Percentiles rank a stretch among this genome's conserved stretches.
Evolutionary conservation across 2,113 vertebrate genomes (phyloP).

Genomic region (Ceyx cyanopectus): DNA sequence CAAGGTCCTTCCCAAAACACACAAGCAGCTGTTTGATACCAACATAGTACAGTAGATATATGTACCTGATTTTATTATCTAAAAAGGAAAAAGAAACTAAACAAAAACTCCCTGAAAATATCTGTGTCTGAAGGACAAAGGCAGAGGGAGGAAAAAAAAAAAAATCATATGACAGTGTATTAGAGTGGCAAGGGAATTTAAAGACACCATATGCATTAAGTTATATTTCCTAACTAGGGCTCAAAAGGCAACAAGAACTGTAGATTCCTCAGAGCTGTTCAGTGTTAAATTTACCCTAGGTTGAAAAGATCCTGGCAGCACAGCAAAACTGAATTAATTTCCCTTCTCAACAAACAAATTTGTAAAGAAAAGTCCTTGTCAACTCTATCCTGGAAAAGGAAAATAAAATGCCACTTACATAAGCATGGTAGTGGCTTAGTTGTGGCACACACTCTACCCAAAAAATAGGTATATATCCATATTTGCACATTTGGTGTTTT

Average conservation of each 20-base stretch:
- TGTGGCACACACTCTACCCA: neutral
- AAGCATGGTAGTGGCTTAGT: neutral
- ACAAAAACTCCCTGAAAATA: neutral
- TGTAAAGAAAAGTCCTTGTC: neutral
- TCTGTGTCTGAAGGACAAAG: constrained; percentile 9
- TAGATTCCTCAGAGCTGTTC: neutral
- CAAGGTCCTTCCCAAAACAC: neutral
- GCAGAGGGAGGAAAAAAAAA: neutral
- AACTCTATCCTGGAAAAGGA: neutral
- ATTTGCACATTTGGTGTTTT: neutral
- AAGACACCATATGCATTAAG: neutral
- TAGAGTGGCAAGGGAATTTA: neutral
- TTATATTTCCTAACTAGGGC: neutral
- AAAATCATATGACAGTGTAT: neutral
- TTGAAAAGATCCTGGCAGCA: neutral
- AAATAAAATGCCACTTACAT: neutral
- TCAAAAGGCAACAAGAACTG: neutral
- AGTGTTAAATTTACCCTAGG: neutral
- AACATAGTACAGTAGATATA: neutral
- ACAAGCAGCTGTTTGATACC: neutral
- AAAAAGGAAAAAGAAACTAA: constrained; percentile 14
- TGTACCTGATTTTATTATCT: neutral
- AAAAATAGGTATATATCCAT: neutral
- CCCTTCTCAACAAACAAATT: neutral
- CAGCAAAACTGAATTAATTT: neutral